Evolutionary conservation across 2,797 vertebrate species (phyloP).

Genomic region (Morus bassanus): DNA sequence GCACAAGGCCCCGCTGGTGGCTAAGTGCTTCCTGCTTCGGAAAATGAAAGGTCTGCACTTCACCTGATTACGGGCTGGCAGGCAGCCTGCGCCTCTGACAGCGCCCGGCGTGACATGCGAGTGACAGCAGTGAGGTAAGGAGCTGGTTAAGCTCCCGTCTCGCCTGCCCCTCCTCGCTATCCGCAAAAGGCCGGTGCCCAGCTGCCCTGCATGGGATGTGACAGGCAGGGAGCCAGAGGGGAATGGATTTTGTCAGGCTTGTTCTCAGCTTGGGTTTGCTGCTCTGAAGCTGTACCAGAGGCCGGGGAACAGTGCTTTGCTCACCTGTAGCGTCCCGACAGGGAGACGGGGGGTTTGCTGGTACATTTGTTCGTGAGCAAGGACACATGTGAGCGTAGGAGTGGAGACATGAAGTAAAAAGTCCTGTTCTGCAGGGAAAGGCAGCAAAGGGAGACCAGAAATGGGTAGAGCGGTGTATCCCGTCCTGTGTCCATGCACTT

Average conservation of each 20-base stretch:
- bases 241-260: not conserved
- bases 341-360: not conserved
- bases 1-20: not conserved
- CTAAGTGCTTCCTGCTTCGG: not conserved
- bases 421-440: accelerated
- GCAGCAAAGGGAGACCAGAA: not conserved
- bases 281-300: not conserved
- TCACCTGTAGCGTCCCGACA: not conserved
- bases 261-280: not conserved
- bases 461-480: accelerated
- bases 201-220: not conserved
- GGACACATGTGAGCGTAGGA: not conserved
- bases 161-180: not conserved
- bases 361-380: accelerated
- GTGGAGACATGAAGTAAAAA: accelerated
- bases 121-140: not conserved
- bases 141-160: not conserved
- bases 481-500: accelerated
- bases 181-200: not conserved
- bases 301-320: not conserved
- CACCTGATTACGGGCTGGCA: not conserved
- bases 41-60: not conserved
- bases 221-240: not conserved
- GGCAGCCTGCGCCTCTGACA: not conserved
- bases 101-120: not conserved